phyloP scores from a whole-genome alignment of 1,140 invertebrate species.

The Meloidogyne exigua region DNA sequence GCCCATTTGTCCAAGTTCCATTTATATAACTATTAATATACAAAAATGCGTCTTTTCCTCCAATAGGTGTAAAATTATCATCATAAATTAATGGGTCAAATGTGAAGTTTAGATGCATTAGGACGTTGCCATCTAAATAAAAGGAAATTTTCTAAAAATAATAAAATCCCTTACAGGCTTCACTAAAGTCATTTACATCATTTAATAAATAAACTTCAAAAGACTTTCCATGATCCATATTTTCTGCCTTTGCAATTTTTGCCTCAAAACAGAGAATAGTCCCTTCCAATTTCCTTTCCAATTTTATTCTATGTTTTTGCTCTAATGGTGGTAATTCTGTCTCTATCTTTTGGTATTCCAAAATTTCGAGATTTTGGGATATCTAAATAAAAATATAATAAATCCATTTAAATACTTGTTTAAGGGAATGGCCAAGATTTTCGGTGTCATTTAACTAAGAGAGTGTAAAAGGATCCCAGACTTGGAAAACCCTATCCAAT shows the following conservation, averaged over 20 bases:
- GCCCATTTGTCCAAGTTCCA: background rate
- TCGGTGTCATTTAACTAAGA: no score
- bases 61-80: background rate
- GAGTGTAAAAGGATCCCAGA: no score
- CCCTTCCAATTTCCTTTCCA: background rate
- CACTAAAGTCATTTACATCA: background rate
- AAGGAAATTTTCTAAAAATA: background rate
- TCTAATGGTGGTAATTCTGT: background rate
- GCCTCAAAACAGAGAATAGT: background rate
- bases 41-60: background rate
- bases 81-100: background rate
- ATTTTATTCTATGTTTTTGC: background rate
- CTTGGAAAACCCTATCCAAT: no score
- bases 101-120: background rate
- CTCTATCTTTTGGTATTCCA: background rate
- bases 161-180: background rate
- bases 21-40: background rate
- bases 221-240: background rate
- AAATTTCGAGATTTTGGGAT: background rate
- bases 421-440: no score
- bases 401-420: no score
- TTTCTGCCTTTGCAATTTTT: background rate
- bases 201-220: background rate
- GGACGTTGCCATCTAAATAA: background rate
- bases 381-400: no score